Conservation (phyloP, 1,140 invertebrate genomes). For the Scaptomyza montana region DNA sequence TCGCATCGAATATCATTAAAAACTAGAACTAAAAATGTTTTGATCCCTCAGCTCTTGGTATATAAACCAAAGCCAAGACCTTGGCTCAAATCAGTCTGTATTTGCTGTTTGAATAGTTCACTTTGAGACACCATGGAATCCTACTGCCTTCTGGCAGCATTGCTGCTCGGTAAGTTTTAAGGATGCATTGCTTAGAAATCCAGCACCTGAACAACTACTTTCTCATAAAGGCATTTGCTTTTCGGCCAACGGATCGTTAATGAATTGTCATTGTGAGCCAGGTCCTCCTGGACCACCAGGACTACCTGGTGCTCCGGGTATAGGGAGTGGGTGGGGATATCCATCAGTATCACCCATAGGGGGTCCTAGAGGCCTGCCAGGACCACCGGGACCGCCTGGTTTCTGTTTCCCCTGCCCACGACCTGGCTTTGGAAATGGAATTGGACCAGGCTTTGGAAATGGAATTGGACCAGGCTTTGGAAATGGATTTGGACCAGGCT, state of each 20-base stretch:
- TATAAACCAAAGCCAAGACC: slow-evolving; percentile 30
- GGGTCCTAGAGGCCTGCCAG: slow-evolving; percentile 44
- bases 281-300: slow-evolving; percentile 49
- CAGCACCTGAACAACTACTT: not conserved
- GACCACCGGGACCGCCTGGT: slow-evolving; percentile 60
- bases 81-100: slow-evolving; percentile 38
- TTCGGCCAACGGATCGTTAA: slow-evolving; percentile 36
- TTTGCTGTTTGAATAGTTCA: slow-evolving; percentile 12
- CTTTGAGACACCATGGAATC: slow-evolving; percentile 45
- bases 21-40: not conserved
- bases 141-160: slow-evolving; percentile 11
- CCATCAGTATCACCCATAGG: slow-evolving; percentile 27
- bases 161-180: slow-evolving; percentile 48
- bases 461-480: not conserved
- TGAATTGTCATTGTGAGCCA: slow-evolving; percentile 67
- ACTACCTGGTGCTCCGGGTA: slow-evolving; percentile 22
- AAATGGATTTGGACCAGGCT: not conserved
- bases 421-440: slow-evolving; percentile 1
- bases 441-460: not conserved
- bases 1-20: slow-evolving; percentile 35
- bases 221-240: slow-evolving; percentile 38
- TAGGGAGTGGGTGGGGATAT: slow-evolving; percentile 23
- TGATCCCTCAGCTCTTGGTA: slow-evolving; percentile 17
- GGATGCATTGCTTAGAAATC: not conserved
- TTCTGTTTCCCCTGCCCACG: slow-evolving; percentile 40